Base-by-base conservation (phyloP, 2,113 vertebrate species). In the Dromaius novaehollandiae region DNA sequence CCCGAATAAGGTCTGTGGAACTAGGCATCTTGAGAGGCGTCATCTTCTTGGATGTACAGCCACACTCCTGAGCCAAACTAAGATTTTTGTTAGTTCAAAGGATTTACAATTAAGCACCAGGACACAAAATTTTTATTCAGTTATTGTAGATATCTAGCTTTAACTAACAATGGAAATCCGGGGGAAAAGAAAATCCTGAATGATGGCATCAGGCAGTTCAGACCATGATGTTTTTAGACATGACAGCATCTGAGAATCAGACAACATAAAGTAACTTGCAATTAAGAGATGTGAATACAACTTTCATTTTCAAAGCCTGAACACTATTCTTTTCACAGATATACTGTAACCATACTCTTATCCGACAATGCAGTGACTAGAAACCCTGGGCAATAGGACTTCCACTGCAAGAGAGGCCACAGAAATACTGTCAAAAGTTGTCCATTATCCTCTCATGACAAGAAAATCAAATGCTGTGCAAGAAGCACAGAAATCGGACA, bases 11-110 rank as follows among this genome's bases (percentile, higher is more conserved):
- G 9, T 76, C 34, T 86, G 6, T 34, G 32, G 58, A 26, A 53
- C 84, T 65, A 42, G 22, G 8, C 32, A 36, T 7, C 79, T 20
- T 78, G 34, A 22, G 44, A 71, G 95, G 28, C 71, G 96, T 93
- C 84, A 93, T 92, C 90, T 96, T 94, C 90, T 95, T 94, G 94
- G 92, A 34, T 93, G 80, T 61, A 63, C 42, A 86, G 21, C n/a
- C 53, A 36, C 30, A 9, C 21, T 65, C 22, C 36, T 61, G 55
- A 83, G 48, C 17, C 60, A 86, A 88, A 85, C 15, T 78, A 20
- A 82, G 14, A n/a, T 56, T 90, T 90, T 76, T 85, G 66, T 79
- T 79, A 61, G 56, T 68, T 12, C 74, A 55, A 68, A 20, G 42
- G 7, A 10, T 15, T 26, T 70, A 71, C 79, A 38, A 7, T 56